These are phyloP conservation scores for Axea sp. DNA, from an alignment of 2,888 invertebrate genomes.

Conservation along the genomic window DNA sequence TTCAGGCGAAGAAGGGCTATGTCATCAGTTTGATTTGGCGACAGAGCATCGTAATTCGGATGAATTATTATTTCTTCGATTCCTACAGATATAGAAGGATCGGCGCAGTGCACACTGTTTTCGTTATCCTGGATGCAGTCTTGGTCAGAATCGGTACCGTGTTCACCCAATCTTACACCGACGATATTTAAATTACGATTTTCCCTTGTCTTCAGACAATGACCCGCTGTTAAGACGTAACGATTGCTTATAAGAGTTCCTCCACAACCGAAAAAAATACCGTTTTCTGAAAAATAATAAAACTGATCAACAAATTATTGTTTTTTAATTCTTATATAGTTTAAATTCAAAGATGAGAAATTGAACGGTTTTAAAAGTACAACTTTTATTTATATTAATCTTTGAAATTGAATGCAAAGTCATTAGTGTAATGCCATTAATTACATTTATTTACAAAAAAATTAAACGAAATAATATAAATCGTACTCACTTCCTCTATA, in stretches of 20 bases:
- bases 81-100: constrained; percentile 82
- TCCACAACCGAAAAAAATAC: constrained; percentile 85
- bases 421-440: too few relatives aligned
- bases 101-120: constrained; percentile 80
- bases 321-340: too few relatives aligned
- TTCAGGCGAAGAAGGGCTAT: constrained; percentile 86
- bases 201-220: constrained; percentile 85
- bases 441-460: too few relatives aligned
- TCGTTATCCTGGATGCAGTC: constrained; percentile 82
- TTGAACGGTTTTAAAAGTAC: too few relatives aligned
- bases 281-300: constrained; percentile 80
- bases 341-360: too few relatives aligned
- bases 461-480: background rate
- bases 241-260: constrained; percentile 85
- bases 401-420: too few relatives aligned
- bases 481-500: constrained; percentile 75
- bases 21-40: constrained; percentile 84
- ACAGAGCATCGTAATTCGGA: constrained; percentile 82
- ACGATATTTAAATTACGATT: constrained; percentile 83
- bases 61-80: constrained; percentile 85
- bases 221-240: constrained; percentile 88
- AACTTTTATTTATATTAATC: too few relatives aligned
- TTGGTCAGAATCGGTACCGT: constrained; percentile 82
- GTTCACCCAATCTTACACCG: constrained; percentile 85
- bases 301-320: too few relatives aligned